Base-by-base conservation (phyloP, 2,888 invertebrate genomes). In the Eilema sororculum region DNA sequence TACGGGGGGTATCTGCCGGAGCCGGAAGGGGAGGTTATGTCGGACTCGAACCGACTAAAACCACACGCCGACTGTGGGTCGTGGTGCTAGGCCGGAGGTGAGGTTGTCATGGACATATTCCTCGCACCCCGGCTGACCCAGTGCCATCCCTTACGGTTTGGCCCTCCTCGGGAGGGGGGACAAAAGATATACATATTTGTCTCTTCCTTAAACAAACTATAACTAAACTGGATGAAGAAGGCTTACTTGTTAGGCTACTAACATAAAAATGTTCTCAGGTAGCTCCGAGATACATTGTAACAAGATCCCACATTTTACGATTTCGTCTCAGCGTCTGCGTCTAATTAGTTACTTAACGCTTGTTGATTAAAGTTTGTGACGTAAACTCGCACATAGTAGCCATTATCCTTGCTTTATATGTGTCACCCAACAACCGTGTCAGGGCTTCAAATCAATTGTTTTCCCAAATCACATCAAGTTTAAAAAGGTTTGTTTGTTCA, bases 331-430 rank as follows among this genome's bases (percentile, higher is more conserved):
- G 56, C 69, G 65, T 71, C 63, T 74, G 66, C 76, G 67, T 76
- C 75, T 81, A 78, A 81, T 81, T 79, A 78, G 81, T 73, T 75
- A 71, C 60, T 75, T 81, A 79, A 81, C 71, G 74, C 69, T 68
- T 74, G 78, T 79, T 75, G 76, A 73, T 73, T 73, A 60, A 76
- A 81, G 72, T 81, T 79, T 12, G 58, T 33, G 63, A 65, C 65
- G 69, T 75, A 79, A 79, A 78, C 71, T 69, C 64, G 65, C 68
- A 69, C 67, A 68, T 64, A 74, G 62, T 66, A 57, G 52, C 65
- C 69, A 72, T 71, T 71, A 75, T 57, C 59, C 57, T 52, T 52
- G 57, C 58, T 79, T 71, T 74, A 75, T 72, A 67, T 68, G 66
- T 62, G 67, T 70, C 72, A 57, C 30, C 57, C 62, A 62, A 58